Conservation (phyloP, 2,888 invertebrate species). For the Dimorphilus gyrociliatus region DNA sequence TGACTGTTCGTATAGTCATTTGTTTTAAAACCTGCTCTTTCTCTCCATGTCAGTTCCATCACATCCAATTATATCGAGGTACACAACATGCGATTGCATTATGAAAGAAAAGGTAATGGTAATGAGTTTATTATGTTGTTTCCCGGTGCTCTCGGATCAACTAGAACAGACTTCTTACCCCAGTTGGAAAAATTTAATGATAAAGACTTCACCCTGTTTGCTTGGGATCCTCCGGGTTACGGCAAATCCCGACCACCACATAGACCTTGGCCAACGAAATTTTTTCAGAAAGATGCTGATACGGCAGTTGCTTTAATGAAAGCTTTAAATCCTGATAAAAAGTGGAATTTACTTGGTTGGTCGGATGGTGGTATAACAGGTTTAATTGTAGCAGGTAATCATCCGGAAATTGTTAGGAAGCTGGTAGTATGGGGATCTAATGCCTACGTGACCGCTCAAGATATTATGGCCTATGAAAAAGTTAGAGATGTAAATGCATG, state of each 20-base stretch:
- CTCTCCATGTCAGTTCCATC: conserved; percentile 16
- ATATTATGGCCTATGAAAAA: conserved; percentile 48
- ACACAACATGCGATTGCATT: conserved; percentile 47
- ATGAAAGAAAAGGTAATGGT: conserved; percentile 48
- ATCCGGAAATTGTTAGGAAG: conserved; percentile 51
- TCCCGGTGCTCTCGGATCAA: conserved; percentile 43
- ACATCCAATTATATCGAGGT: conserved; percentile 41
- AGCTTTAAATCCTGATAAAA: conserved; percentile 43
- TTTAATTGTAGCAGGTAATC: conserved; percentile 56
- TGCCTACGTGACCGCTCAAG: conserved; percentile 53
- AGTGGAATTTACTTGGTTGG: conserved; percentile 65
- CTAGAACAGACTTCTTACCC: conserved; percentile 64
- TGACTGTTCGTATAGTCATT: too few species aligned
- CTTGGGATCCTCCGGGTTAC: conserved; percentile 62
- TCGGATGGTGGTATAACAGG: conserved; percentile 70
- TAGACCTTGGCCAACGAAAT: conserved; percentile 52
- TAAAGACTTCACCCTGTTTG: conserved; percentile 25
- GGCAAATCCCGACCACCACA: conserved; percentile 64
- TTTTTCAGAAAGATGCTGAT: conserved; percentile 57
- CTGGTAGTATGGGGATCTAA: conserved; percentile 62
- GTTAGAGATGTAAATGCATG: conserved; percentile 50
- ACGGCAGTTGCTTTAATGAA: conserved; percentile 55
- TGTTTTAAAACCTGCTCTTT: too few species aligned
- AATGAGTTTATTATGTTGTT: conserved; percentile 44
- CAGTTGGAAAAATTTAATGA: conserved; percentile 43